phyloP scores from a whole-genome alignment of 2,797 vertebrate species.

The Anas bernieri region DNA sequence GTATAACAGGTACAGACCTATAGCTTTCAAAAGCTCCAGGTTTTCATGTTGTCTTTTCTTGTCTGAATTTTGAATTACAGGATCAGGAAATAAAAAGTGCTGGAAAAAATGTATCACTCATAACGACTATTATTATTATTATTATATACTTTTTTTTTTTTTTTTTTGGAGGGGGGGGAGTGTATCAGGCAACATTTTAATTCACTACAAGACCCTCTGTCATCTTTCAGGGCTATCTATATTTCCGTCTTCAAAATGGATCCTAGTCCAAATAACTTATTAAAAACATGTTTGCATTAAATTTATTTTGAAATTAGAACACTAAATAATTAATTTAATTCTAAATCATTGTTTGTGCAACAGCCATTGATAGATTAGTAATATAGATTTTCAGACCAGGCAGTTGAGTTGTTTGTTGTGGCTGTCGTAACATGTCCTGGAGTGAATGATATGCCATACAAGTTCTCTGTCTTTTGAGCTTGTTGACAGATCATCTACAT shows the following conservation, averaged over 20 bases:
- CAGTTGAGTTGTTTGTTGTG: rapidly evolving
- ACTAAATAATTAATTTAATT: not conserved
- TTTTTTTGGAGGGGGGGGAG: not conserved
- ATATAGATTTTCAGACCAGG: not conserved
- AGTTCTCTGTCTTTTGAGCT: not conserved
- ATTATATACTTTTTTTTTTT: not conserved
- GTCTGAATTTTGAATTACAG: constrained; percentile 49
- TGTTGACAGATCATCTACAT: not conserved
- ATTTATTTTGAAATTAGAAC: not conserved
- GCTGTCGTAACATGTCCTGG: not conserved
- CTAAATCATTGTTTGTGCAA: not conserved
- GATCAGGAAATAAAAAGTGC: constrained; percentile 41
- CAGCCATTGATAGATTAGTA: not conserved
- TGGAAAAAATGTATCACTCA: constrained; percentile 43
- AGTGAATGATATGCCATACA: not conserved
- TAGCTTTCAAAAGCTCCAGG: constrained; percentile 63
- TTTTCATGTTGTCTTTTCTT: constrained; percentile 69
- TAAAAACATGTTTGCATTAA: not conserved
- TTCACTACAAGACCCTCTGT: not conserved
- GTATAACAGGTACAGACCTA: constrained; percentile 67
- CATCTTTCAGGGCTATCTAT: not conserved
- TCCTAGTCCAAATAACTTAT: not conserved
- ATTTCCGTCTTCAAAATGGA: not conserved
- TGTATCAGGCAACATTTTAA: not conserved
- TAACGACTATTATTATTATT: constrained; percentile 60